Base-by-base conservation (phyloP, 2,888 invertebrate genomes). In the Nowickia ferox region DNA sequence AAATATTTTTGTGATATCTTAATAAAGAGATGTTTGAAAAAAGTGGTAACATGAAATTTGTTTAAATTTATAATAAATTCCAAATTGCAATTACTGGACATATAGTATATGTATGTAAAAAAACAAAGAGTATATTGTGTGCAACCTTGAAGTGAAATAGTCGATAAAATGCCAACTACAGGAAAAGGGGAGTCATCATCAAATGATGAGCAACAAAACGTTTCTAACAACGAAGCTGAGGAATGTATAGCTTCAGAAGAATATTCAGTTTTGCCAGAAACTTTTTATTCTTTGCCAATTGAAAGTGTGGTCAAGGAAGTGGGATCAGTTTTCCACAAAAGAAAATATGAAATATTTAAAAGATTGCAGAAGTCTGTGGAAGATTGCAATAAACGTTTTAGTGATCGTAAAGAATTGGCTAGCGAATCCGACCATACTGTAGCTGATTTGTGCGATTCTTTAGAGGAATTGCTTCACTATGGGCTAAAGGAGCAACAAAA, bases 381-480 rank as follows among this genome's bases (percentile, higher is more conserved):
- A 68, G 88, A 90, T 42, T 98, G 98, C 91, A 97, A 97, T 91
- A 95, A 94, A 87, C 94, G 97, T 81, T 98, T 97, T 94, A 97
- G 97, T 88, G 97, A 97, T 8, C 96, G 96, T 92, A 96, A 96
- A 68, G 97, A 98, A 92, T 93, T 98, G 80, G 98, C 98, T 1
- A 97, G 98, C 15, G 98, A 98, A 93, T 95, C 96, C 89, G 97
- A 98, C 92, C 89, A 90, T 17, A 81, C 86, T 48, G 90, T 92
- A n/a, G 88, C 87, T 19, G 93, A 95, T 88, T 92, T 97, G 69
- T 96, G 96, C 93, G 94, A 95, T 82, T 95, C 95, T 84, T 95
- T 97, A 93, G 97, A 97, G 92, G 94, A 95, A 88, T 95, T 96
- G 3, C 94, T 98, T 53, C 94, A 95, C 72, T 97, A 97, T 94